Evolutionary conservation across 2,113 vertebrate species (phyloP).

Genomic region (Dermatemys mawii): DNA sequence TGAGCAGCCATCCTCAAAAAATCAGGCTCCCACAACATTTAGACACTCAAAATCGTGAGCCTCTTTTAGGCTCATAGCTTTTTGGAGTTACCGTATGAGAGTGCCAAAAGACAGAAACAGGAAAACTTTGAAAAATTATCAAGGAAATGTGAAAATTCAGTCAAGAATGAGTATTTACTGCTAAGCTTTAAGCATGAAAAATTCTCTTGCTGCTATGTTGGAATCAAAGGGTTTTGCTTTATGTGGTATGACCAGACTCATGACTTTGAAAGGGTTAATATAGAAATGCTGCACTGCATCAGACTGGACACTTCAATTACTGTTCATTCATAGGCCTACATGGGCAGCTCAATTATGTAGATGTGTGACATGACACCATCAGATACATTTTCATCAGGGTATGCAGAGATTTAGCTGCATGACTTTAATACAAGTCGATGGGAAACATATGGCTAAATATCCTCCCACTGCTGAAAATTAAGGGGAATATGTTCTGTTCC

Average conservation of each 20-base stretch:
- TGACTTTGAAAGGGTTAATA: background rate
- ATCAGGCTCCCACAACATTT: background rate
- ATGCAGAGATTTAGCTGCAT: background rate
- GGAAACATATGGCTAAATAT: background rate
- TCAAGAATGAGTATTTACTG: background rate
- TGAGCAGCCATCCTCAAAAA: background rate
- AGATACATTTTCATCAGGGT: background rate
- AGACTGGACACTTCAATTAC: background rate
- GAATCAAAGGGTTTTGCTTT: background rate
- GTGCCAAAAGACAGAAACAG: background rate
- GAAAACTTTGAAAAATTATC: background rate
- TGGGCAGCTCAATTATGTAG: background rate
- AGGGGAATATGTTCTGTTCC: background rate
- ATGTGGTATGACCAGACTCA: background rate
- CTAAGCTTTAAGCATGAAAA: background rate
- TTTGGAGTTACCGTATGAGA: background rate
- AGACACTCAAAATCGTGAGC: background rate
- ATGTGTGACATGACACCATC: accelerated
- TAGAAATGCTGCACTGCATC: background rate
- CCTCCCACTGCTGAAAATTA: background rate
- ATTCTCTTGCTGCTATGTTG: background rate
- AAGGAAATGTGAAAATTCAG: accelerated
- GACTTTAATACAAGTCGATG: constrained; percentile 9
- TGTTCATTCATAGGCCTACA: background rate
- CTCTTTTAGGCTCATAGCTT: background rate